Base-by-base conservation (phyloP, 2,797 vertebrate species). In the Phalanger gymnotis region DNA sequence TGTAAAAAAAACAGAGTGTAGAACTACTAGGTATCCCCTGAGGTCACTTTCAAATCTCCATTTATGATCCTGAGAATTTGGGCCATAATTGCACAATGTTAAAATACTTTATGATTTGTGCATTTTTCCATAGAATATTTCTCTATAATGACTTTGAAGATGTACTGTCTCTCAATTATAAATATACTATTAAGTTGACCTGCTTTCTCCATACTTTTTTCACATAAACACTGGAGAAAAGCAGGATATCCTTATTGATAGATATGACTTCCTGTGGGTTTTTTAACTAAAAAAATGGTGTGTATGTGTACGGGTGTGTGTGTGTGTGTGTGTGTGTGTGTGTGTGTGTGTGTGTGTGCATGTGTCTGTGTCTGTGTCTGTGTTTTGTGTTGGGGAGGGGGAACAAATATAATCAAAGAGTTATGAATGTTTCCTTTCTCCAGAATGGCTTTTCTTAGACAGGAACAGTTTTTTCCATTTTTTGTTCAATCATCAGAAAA, bases 391-490 rank as follows among this genome's bases (percentile, higher is more conserved):
- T 96, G 93, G 11, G 30, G 57, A 13, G 96, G 96, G 95, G 95
- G 96, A 98, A 98, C 97, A 98, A 98, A 98, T 58, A 96, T 96
- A 98, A 96, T 96, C 96, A 93, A 98, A 97, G 95, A 97, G 73
- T 98, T 98, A 98, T 96, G 97, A 96, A 97, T 94, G 94, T 96
- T 98, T 98, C 97, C 98, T 98, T 98, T 98, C 95, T 94, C 96
- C 92, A 97, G 97, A 98, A 98, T 98, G 98, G 96, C 96, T 98
- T 98, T 98, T 97, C 96, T 98, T 97, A 98, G 98, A 98, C 94
- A 97, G 96, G 96, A 98, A 97, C 93, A 97, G 97, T 98, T 97
- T 98, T 98, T 98, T 98, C 96, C 92, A 98, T 96, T 98, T 92
- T 95, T 96, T 94, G 94, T 98, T 97, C 94, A 97, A 96, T 97